A percentile compares a stretch with the other conserved stretches of the same genome.
phyloP scores from a whole-genome alignment of 2,797 vertebrate genomes.

The Poeciliopsis presidionis region DNA sequence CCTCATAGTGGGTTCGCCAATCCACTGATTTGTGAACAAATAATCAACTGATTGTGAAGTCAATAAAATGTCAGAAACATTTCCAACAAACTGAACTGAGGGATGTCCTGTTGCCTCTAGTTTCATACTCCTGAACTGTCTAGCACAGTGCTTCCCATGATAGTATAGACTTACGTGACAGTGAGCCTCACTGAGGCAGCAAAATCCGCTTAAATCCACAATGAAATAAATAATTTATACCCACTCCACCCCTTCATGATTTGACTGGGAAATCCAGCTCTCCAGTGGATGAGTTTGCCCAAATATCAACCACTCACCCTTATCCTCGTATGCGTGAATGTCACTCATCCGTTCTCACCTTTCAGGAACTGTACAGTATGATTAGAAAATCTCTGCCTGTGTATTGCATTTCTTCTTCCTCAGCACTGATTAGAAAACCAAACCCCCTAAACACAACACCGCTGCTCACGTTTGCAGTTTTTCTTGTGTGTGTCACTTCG shows the following conservation, averaged over 20 bases:
- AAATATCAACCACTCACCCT: constrained; percentile 10
- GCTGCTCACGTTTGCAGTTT: constrained; percentile 41
- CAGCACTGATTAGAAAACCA: constrained; percentile 62
- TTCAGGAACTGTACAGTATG: constrained; percentile 12
- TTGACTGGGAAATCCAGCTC: constrained; percentile 19
- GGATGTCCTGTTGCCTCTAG: neutral
- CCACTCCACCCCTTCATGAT: constrained; percentile 21
- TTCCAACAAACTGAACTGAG: neutral
- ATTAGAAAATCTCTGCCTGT: constrained; percentile 34
- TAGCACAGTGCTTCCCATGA: neutral
- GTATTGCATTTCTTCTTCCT: constrained; percentile 64
- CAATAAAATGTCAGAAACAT: neutral
- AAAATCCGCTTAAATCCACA: constrained; percentile 19
- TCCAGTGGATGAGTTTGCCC: constrained; percentile 36
- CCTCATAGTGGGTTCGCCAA: neutral
- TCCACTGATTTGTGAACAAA: constrained; percentile 4
- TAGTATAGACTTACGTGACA: constrained; percentile 1
- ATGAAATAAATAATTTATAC: constrained; percentile 52
- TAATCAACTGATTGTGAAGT: neutral
- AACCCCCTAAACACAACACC: constrained; percentile 54
- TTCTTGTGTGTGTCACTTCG: constrained; percentile 14
- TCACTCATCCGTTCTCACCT: constrained; percentile 13
- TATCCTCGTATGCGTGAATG: constrained; percentile 22
- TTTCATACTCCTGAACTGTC: neutral
- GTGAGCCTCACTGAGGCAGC: neutral